These are phyloP conservation scores for Serranus cabrilla DNA, from an alignment of 2,797 vertebrate species.

Conservation along the genomic window DNA sequence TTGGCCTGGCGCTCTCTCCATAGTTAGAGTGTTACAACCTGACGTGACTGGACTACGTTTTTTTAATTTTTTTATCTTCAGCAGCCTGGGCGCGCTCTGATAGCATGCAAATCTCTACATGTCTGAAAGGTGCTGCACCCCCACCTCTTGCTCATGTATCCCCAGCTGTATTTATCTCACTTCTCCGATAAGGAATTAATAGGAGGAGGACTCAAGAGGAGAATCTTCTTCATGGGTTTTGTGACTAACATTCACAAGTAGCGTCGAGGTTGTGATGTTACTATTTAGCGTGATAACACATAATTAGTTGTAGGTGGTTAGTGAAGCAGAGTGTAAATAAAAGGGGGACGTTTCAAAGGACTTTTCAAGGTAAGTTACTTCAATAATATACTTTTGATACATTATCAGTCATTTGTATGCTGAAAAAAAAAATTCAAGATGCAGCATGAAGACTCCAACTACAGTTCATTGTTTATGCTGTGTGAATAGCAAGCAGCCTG, in stretches of 20 bases:
- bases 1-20: neutral
- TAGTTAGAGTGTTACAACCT: slow-evolving; percentile 8
- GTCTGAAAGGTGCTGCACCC: slow-evolving; percentile 14
- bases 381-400: neutral
- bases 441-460: neutral
- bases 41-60: slow-evolving; percentile 17
- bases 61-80: slow-evolving; percentile 32
- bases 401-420: neutral
- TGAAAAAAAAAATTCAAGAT: neutral
- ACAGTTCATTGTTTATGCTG: neutral
- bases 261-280: slow-evolving; percentile 36
- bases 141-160: slow-evolving; percentile 9
- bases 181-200: slow-evolving; percentile 43
- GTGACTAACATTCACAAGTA: slow-evolving; percentile 58
- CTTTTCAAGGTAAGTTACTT: slow-evolving; percentile 48
- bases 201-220: slow-evolving; percentile 31
- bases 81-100: slow-evolving; percentile 10
- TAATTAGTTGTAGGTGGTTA: slow-evolving; percentile 58
- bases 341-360: slow-evolving; percentile 6
- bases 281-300: slow-evolving; percentile 47
- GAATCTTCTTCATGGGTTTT: slow-evolving; percentile 28
- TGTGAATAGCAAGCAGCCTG: neutral
- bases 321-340: slow-evolving; percentile 32
- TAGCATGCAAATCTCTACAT: slow-evolving; percentile 51
- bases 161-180: slow-evolving; percentile 41